phyloP scores from a whole-genome alignment of 2,113 vertebrate species.

The Probosciger aterrimus region DNA sequence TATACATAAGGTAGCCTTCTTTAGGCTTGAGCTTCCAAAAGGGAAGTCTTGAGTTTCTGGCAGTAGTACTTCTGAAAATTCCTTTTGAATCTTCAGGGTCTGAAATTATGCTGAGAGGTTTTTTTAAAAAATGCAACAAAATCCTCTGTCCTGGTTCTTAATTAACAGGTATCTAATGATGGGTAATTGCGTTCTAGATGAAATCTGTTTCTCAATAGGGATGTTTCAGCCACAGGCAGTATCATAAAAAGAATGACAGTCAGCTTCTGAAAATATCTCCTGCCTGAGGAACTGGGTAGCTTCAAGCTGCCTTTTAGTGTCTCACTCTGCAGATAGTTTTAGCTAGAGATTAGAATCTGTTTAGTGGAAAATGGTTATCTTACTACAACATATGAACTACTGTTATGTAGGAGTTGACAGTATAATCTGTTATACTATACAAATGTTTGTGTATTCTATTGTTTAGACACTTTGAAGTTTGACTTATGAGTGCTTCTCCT shows the following conservation, averaged over 20 bases:
- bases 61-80: neutral
- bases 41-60: neutral
- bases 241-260: neutral
- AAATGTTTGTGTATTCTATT: neutral
- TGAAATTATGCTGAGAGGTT: neutral
- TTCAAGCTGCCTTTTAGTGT: neutral
- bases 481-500: neutral
- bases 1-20: neutral
- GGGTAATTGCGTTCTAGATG: neutral
- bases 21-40: neutral
- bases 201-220: neutral
- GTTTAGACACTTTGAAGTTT: neutral
- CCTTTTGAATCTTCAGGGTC: neutral
- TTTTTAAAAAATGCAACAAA: neutral
- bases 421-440: neutral
- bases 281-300: neutral
- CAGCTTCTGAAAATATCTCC: neutral
- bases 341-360: neutral
- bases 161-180: neutral
- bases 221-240: neutral
- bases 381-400: neutral
- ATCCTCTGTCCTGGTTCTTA: neutral
- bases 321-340: neutral
- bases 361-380: neutral
- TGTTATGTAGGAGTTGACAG: neutral